Base-by-base conservation (phyloP, 2,113 vertebrate species). In the Arenaria interpres region DNA sequence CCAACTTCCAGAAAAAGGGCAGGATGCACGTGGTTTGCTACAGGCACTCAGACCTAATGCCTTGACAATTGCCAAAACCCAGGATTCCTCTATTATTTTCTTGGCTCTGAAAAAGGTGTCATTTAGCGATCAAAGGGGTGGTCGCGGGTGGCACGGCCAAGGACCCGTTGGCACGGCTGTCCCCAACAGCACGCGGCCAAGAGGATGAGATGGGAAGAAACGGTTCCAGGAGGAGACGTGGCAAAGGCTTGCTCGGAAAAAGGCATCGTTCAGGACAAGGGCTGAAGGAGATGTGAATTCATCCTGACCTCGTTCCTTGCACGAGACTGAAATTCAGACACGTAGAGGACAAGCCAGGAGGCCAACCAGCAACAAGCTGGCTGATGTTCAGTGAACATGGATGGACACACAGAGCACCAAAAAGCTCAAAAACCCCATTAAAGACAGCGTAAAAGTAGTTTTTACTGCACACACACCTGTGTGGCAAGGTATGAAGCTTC, bases 261-360 rank as follows among this genome's bases (percentile, higher is more conserved):
- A 33, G 53, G 71, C 13, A 1, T 3, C 1, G 1, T 1, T 43
- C 30, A 15, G 68, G 2, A 7, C 19, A 2, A 4, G 54, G 13
- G 18, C n/a, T 13, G 41, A 12, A 13, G 43, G 32, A 73, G 67
- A n/a, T 0, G 11, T 10, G 33, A 51, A 41, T 27, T 20, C 4
- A 0, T 19, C 3, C 24, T 7, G 33, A 3, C 25, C 7, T 5
- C 62, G 80, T 4, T 53, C 64, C 74, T 16, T 11, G 13, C 14
- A 5, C 28, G 2, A 25, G 21, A 56, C 28, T 54, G 7, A 50
- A 16, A 48, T 48, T 48, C 21, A 10, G 54, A 45, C 12, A 2
- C 19, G 13, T 0, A 2, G 54, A 5, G 5, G 23, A 56, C 20
- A 10, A 67, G 33, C 5, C 62, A n/a, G 39, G 51, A 41, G 21